Percentiles rank a stretch among this genome's conserved stretches.
Conservation (phyloP, 23 tunicate genomes). For the Halocynthia aurantium region DNA sequence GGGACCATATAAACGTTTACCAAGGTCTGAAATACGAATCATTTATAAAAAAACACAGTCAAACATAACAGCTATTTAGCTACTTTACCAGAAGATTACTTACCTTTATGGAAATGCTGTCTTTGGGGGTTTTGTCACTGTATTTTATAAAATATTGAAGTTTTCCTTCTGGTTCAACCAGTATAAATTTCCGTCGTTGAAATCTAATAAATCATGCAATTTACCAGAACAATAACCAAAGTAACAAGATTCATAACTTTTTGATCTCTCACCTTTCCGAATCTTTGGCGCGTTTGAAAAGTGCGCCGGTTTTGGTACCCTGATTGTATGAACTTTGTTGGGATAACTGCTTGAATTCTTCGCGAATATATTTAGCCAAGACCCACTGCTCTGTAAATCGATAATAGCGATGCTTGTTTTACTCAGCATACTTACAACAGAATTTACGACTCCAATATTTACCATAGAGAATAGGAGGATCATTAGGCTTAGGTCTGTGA, state of each 20-base stretch:
- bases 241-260: neutral
- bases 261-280: conserved; percentile 30
- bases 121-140: conserved; percentile 76
- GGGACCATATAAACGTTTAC: conserved; percentile 70
- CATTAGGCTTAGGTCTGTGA: conserved; percentile 59
- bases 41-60: too few species aligned
- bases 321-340: conserved; percentile 63
- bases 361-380: conserved; percentile 60
- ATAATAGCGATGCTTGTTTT: neutral
- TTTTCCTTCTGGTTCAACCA: conserved; percentile 57
- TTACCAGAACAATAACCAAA: neutral
- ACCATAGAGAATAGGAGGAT: conserved; percentile 60
- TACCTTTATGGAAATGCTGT: conserved; percentile 44
- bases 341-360: conserved; percentile 57
- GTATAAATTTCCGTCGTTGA: conserved; percentile 62
- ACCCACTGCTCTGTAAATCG: conserved; percentile 64
- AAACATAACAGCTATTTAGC: too few species aligned
- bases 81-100: neutral
- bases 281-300: conserved; percentile 75
- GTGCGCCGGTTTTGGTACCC: conserved; percentile 69
- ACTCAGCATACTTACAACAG: neutral
- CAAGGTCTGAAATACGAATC: conserved; percentile 25
- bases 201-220: conserved; percentile 24
- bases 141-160: conserved; percentile 69
- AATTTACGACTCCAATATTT: conserved; percentile 3